Conservation (phyloP, 2,113 vertebrate genomes). For the Ellobius talpinus region DNA sequence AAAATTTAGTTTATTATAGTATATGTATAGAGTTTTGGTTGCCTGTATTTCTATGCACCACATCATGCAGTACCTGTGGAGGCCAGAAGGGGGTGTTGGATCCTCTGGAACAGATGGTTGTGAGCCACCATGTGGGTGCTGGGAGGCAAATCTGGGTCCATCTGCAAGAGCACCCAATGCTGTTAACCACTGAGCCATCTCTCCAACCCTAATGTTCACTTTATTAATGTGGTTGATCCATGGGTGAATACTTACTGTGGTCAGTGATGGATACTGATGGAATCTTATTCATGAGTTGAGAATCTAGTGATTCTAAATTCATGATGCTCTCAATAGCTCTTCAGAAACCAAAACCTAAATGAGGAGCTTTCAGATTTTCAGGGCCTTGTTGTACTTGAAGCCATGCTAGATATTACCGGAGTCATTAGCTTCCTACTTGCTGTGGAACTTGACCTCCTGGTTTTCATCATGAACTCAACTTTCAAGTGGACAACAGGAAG, state of each 20-base stretch:
- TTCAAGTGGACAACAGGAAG: constrained; percentile 18
- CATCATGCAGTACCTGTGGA: not conserved
- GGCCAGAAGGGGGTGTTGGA: not conserved
- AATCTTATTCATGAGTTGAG: not conserved
- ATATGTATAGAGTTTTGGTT: not conserved
- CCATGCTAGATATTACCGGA: not conserved
- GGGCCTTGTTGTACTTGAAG: not conserved
- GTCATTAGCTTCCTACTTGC: constrained; percentile 41
- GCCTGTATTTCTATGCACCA: not conserved
- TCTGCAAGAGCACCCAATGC: not conserved
- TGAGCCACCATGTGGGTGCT: not conserved
- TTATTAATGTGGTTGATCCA: not conserved
- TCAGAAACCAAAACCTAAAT: constrained; percentile 18
- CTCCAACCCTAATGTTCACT: not conserved
- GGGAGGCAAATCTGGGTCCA: not conserved
- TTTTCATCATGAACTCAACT: not conserved
- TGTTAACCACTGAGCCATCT: not conserved
- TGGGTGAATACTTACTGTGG: not conserved
- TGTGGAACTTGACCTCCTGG: constrained; percentile 30
- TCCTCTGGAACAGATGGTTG: not conserved
- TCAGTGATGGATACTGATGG: not conserved
- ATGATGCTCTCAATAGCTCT: not conserved
- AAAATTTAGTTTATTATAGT: not conserved
- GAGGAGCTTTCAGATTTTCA: not conserved
- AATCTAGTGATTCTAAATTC: constrained; percentile 33